Conservation (phyloP, 2,797 vertebrate species). For the Pseudochromis fuscus region DNA sequence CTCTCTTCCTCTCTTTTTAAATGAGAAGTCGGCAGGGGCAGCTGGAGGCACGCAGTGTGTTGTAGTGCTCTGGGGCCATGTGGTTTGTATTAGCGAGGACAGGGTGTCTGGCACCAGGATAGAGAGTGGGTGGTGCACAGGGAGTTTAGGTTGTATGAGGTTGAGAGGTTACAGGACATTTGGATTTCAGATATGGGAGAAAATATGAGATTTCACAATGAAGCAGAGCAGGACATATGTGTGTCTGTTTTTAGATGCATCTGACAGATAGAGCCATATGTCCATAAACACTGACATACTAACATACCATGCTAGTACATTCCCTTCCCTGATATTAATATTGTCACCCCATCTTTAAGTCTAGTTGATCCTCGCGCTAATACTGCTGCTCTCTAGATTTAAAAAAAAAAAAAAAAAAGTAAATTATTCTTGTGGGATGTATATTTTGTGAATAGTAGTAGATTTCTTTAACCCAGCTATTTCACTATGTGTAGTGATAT, state of each 20-base stretch:
- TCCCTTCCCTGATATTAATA: background rate
- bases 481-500: too few relatives aligned
- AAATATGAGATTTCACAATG: conserved; percentile 62
- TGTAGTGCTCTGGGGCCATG: conserved; percentile 83
- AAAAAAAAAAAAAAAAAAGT: too few relatives aligned
- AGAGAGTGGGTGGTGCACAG: conserved; percentile 81
- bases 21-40: conserved; percentile 80
- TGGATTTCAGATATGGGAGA: conserved; percentile 77
- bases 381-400: conserved; percentile 15
- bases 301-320: conserved; percentile 14
- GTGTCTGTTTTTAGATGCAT: conserved; percentile 43
- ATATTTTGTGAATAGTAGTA: too few relatives aligned
- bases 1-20: conserved; percentile 75
- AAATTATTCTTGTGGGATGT: background rate
- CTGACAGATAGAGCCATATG: conserved; percentile 12
- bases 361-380: background rate
- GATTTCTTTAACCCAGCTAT: background rate
- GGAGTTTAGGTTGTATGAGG: conserved; percentile 78
- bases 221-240: conserved; percentile 45
- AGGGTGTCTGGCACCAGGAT: conserved; percentile 85
- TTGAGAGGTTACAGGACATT: conserved; percentile 82
- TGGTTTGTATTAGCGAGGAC: conserved; percentile 88
- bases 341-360: background rate
- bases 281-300: conserved; percentile 18
- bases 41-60: conserved; percentile 78